Evolutionary conservation across 2,113 vertebrate species (phyloP), one percentile per base, ranked within the genome.

Genomic region (Entomyzon cyanotis): DNA sequence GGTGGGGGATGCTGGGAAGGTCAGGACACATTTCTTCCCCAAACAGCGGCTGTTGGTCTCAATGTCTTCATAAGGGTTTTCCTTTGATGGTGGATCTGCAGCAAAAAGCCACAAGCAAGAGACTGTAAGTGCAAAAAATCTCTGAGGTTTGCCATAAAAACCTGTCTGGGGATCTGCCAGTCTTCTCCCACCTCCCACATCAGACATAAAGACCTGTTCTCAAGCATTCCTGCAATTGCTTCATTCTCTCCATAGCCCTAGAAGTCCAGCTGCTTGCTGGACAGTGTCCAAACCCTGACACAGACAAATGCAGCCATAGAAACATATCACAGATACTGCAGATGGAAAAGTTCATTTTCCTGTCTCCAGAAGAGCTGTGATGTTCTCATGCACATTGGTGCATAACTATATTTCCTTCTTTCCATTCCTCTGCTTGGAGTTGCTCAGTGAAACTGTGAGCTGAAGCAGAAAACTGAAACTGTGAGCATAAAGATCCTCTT

Each of bases 1-100:
- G 33, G 98, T 98, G 56, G 99, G 98, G 39, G 97, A 98, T 25
- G 92, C 96, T 39, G 99, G 98, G 41, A 98, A 98, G 77, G 98
- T 98, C 86, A 98, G 95, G 83, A 98, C 98, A 93, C 98, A 98
- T 96, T 99, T 99, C 97, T 98, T 99, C 84, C 98, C 98, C 74
- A 99, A 91, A 96, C 98, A 99, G 88, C 98, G 99, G 95, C 98
- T 98, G 63, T 99, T 99, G 86, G 99, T 96, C 96, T 99, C 99
- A 11, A 99, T 99, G 70, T 99, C 99, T 97, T 99, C 99, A 8
- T 99, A 99, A 31, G 99, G 99, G 91, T 99, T 99, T 94, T 99
- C 99, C 98, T 99, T 99, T 28, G 97, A 97, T 39, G 99, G 99
- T 15, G 98, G 98, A 96, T 99, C 99, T 99, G 97, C 25, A 94